Conservation (phyloP, 2,888 invertebrate species). For the Stenoptilia bipunctidactyla region DNA sequence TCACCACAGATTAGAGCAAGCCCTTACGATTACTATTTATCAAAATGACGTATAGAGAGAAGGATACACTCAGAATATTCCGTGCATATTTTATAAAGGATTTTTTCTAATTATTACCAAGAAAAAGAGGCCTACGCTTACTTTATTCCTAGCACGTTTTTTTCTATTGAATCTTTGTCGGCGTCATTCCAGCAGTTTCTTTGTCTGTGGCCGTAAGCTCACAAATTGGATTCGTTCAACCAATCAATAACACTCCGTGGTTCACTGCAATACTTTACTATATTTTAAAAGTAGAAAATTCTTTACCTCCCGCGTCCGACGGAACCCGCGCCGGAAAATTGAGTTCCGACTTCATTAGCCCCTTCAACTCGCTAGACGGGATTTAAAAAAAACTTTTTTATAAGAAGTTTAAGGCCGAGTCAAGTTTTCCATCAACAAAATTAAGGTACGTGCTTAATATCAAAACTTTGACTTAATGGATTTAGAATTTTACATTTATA, state of each 20-base stretch:
- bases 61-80: neutral
- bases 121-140: neutral
- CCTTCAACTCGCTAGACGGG: slow-evolving; percentile 32
- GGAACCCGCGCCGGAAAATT: slow-evolving; percentile 34
- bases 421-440: slow-evolving; percentile 64
- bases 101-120: neutral
- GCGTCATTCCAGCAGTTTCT: neutral
- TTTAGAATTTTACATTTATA: slow-evolving; percentile 62
- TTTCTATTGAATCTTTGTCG: neutral
- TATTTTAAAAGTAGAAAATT: slow-evolving; percentile 10
- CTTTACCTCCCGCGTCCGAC: slow-evolving; percentile 18
- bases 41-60: neutral
- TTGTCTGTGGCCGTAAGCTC: slow-evolving; percentile 17
- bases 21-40: neutral
- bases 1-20: neutral
- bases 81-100: neutral
- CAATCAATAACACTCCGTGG: slow-evolving; percentile 5
- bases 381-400: slow-evolving; percentile 45
- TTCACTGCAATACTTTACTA: slow-evolving; percentile 16
- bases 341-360: slow-evolving; percentile 59
- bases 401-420: slow-evolving; percentile 48
- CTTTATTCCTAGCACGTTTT: neutral
- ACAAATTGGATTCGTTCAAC: slow-evolving; percentile 37
- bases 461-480: slow-evolving; percentile 60
- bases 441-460: slow-evolving; percentile 60